Base-by-base conservation (phyloP, 2,797 vertebrate genomes). In the Scarus forsteni region DNA sequence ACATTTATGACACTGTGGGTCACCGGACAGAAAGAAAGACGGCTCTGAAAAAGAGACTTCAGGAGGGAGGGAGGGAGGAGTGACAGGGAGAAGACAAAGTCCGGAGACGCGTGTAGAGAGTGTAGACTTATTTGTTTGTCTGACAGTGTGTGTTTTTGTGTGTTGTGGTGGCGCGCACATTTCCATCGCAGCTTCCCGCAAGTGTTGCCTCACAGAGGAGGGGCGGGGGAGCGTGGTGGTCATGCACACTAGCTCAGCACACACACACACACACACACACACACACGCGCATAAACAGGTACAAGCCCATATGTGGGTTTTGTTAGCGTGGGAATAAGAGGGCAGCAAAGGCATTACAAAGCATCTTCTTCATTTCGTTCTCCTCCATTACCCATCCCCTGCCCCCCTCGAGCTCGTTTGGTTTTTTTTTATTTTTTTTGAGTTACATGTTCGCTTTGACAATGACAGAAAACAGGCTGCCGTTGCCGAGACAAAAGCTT, bases 111-210 rank as follows among this genome's bases (percentile, higher is more conserved):
- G 68, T 69, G 50, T 69, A 59, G 87, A 85, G 62, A 85, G 74
- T 8, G 12, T 57, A 68, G 66, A 83, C 27, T 56, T 64, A 66
- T 85, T 88, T 91, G 80, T 90, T 80, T 89, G 83, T 73, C 55
- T 77, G 49, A 55, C 48, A 77, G 73, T 66, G 74, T 66, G 77
- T 85, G 83, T 80, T 52, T 70, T 39, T 76, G 77, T 90, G 85
- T 86, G 87, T 79, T 84, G 87, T 84, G 85, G 84, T 86, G 71
- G 83, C 61, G 62, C 76, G 86, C 87, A 92, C 87, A 85, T 94
- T 94, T 94, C 93, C 92, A 93, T 81, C 74, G 83, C 84, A 71
- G 86, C 80, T 89, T 93, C 92, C 92, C 92, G 86, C 85, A 88
- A 86, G 77, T 86, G 91, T 91, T 92, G 85, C 92, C 88, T 90